Conservation (phyloP, 2,888 invertebrate genomes). For the Ophion obscuratus region DNA sequence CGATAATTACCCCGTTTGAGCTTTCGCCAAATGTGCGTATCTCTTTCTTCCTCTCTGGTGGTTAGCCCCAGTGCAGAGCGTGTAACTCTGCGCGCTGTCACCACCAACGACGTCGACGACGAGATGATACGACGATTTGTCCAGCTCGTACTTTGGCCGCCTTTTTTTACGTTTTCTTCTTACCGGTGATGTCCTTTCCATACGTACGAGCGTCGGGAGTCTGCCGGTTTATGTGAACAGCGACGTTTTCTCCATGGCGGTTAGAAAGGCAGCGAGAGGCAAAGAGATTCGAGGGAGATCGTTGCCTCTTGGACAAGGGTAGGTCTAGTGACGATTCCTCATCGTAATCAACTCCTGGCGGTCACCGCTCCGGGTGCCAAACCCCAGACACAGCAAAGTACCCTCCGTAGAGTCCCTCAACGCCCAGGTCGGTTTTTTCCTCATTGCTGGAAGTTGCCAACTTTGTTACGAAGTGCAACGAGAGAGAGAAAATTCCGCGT, state of each 20-base stretch:
- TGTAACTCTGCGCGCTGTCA: slow-evolving; percentile 29
- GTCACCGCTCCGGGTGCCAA: neutral
- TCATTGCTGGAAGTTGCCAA: neutral
- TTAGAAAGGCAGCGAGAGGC: slow-evolving; percentile 1
- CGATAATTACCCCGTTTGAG: slow-evolving; percentile 63
- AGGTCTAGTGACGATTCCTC: neutral
- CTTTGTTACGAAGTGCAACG: neutral
- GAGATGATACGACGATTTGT: slow-evolving; percentile 25
- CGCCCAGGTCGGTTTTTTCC: slow-evolving; percentile 6
- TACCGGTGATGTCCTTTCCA: slow-evolving; percentile 42
- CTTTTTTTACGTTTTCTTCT: slow-evolving; percentile 47
- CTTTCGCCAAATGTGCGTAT: slow-evolving; percentile 55
- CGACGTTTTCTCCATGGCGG: neutral
- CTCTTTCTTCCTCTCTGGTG: neutral
- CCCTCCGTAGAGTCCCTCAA: neutral
- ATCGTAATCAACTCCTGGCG: neutral
- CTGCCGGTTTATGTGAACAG: slow-evolving; percentile 25
- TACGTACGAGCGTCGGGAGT: slow-evolving; percentile 14
- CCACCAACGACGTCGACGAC: slow-evolving; percentile 47
- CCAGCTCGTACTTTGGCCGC: slow-evolving; percentile 48
- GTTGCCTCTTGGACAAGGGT: neutral
- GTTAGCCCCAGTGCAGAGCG: neutral
- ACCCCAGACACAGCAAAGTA: neutral
- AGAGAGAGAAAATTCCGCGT: neutral
- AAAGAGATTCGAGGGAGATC: neutral